A percentile compares a stretch with the other conserved stretches of the same genome.
phyloP scores from a whole-genome alignment of 2,113 vertebrate genomes.

The zebrafish (Danio rerio) region DNA sequence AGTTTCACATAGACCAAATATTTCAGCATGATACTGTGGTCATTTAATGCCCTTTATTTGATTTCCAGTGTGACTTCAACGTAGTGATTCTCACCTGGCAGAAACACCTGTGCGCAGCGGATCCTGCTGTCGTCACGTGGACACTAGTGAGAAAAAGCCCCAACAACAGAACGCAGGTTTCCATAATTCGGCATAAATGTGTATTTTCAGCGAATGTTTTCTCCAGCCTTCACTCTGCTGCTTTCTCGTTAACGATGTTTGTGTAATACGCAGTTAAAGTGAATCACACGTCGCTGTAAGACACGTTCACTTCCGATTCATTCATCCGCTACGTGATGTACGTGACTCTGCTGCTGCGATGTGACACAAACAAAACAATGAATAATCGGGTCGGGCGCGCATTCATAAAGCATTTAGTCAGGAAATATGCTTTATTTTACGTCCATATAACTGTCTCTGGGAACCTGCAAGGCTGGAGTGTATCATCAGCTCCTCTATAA shows the following conservation, averaged over 20 bases:
- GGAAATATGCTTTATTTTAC: neutral
- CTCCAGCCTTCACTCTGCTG: neutral
- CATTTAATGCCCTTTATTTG: no score
- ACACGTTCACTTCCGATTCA: slow-evolving; percentile 63
- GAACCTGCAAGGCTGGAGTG: neutral
- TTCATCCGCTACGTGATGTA: slow-evolving; percentile 66
- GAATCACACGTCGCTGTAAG: slow-evolving; percentile 14
- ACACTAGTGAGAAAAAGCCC: slow-evolving; percentile 41
- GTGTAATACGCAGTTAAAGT: neutral
- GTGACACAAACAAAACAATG: neutral
- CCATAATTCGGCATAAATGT: slow-evolving; percentile 20
- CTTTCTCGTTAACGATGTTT: neutral
- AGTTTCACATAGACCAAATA: no score
- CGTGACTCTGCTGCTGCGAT: slow-evolving; percentile 59
- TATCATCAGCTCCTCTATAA: neutral
- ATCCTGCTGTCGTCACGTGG: slow-evolving; percentile 36
- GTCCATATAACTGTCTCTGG: neutral
- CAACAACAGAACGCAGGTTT: neutral
- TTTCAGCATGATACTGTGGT: no score
- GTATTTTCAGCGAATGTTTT: neutral
- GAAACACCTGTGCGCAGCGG: slow-evolving; percentile 79
- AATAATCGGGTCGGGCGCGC: neutral
- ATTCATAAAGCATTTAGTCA: neutral
- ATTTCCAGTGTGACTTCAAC: no score
- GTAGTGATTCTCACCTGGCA: slow-evolving; percentile 78